Base-by-base conservation (phyloP, 2,113 vertebrate genomes). In the Rutilus rutilus region DNA sequence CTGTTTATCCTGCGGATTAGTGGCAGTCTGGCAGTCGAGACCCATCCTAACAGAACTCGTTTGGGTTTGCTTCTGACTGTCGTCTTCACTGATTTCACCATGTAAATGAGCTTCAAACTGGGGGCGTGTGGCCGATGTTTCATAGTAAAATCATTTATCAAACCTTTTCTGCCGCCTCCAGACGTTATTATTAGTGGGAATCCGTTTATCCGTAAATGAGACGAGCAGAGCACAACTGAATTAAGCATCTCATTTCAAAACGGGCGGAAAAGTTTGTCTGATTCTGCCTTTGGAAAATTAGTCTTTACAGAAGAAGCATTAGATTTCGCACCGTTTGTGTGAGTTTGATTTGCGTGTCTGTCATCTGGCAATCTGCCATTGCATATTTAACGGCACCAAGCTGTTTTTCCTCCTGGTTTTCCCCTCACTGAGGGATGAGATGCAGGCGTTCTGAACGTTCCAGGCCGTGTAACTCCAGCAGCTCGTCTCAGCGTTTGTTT, bases 1-100 rank as follows among this genome's bases (percentile, higher is more conserved):
- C 79, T 87, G 86, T 90, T 90, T 90, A 86, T 81, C 79, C 83
- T 60, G 74, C 82, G 84, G 89, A 88, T 91, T 90, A 90, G 86
- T 4, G 59, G 59, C 59, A n/a, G 19, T 59, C 54, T 21, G 21
- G 65, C 87, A 81, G 88, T 33, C n/a, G 52, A 81, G 80, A 83
- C 36, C 33, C 67, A 23, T 42, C 67, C 36, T 10, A 23, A 71
- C 36, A 42, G 21, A 71, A 12, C 67, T 71, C 67, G 12, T 71
- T 23, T 71, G 19, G 7, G 33, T 39, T 39, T 36, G 17, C 65
- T 4, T 33, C 42, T 10, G 42, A 9, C 67, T 39, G 67, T 71
- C 19, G 36, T 71, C 21, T 42, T 42, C 67, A 23, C 2, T 42
- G 67, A 42, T 42, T 23, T 71, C 2, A 6, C 67, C n/a, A 21